Conservation (phyloP, 2,888 invertebrate species). For the Carcina quercana region DNA sequence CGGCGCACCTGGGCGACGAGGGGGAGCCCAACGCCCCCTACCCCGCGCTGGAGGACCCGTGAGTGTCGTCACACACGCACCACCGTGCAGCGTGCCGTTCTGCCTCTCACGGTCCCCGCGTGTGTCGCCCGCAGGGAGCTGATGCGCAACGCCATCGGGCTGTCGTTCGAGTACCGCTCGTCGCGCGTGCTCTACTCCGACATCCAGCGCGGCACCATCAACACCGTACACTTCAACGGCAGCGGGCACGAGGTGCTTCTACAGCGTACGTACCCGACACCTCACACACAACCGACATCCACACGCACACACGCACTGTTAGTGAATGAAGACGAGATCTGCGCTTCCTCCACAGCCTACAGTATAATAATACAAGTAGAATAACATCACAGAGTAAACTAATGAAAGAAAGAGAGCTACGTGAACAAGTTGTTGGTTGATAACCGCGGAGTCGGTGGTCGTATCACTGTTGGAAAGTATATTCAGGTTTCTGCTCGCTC, state of each 20-base stretch:
- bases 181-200: conserved; percentile 89
- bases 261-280: conserved; percentile 67
- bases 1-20: conserved; percentile 83
- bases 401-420: no score
- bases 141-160: conserved; percentile 90
- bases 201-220: conserved; percentile 89
- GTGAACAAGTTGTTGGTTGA: no score
- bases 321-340: no score
- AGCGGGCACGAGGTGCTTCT: conserved; percentile 80
- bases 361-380: no score
- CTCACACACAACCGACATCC: neutral
- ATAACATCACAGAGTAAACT: no score
- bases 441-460: no score
- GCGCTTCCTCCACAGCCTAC: no score
- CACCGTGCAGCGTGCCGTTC: no score
- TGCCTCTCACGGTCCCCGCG: neutral
- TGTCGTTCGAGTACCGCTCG: conserved; percentile 83
- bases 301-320: no score
- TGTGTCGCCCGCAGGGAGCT: conserved; percentile 63
- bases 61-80: no score
- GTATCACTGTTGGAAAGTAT: no score
- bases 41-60: conserved; percentile 79
- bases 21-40: conserved; percentile 85
- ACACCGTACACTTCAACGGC: conserved; percentile 88
- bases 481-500: no score